Conservation (phyloP, 2,888 invertebrate genomes). For the Watsonalla cultraria region DNA sequence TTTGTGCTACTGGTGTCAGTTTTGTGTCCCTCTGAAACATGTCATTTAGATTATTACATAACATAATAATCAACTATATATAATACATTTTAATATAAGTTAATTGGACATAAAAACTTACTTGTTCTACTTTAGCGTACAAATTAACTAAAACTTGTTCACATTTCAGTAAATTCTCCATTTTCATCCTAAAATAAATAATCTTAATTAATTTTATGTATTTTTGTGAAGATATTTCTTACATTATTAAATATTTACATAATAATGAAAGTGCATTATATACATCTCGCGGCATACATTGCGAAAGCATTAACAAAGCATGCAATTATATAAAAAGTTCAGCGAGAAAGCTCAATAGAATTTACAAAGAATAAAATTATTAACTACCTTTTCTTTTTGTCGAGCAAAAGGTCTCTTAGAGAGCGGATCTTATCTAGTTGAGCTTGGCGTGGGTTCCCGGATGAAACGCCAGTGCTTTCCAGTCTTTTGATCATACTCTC, state of each 20-base stretch:
- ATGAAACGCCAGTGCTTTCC: conserved; percentile 66
- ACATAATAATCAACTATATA: conserved; percentile 2
- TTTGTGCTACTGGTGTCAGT: conserved; percentile 22
- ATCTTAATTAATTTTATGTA: background rate
- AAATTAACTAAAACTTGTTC: conserved; percentile 84
- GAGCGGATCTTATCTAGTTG: conserved; percentile 82
- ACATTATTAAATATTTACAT: background rate
- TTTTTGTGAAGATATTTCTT: background rate
- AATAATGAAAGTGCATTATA: background rate
- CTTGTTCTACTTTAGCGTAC: conserved; percentile 82
- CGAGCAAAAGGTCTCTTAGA: conserved; percentile 79
- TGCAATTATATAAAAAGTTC: too few species aligned
- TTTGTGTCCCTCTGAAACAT: conserved; percentile 50
- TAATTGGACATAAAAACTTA: conserved; percentile 27
- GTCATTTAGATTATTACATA: background rate
- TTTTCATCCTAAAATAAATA: conserved; percentile 78
- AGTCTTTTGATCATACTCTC: conserved; percentile 83
- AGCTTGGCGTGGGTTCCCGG: conserved; percentile 73
- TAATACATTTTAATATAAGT: conserved; percentile 4
- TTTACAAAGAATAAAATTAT: conserved; percentile 1
- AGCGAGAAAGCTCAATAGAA: too few species aligned
- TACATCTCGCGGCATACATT: too few species aligned
- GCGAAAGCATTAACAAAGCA: too few species aligned
- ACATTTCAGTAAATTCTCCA: conserved; percentile 83
- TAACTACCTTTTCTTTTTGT: conserved; percentile 80